Evolutionary conservation across 1,140 invertebrate genomes (phyloP), one percentile per base, ranked within the genome.

Genomic region (Cydia splendana): DNA sequence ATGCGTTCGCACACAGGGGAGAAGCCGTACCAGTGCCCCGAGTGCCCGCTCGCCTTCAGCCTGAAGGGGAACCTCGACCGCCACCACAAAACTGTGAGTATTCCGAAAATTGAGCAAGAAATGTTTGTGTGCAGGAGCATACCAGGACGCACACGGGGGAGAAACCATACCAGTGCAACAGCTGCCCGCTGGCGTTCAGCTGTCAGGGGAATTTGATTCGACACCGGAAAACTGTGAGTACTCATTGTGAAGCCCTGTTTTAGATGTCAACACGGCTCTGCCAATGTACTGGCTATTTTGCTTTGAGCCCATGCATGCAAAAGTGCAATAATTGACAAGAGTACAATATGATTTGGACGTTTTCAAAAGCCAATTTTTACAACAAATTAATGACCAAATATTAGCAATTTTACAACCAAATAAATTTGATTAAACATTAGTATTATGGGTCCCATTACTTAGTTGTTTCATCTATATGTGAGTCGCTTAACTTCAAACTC

Each of bases 11-110:
- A 69, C 28, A 69, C 65, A 13, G 65, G 65, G 4, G 65, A 69
- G 28, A 28, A 34, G 30, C 65, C 65, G 10, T 69, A 69, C 30
- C 65, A 34, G 15, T 71, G 67, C 67, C 5, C 67, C 30, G 30
- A 71, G 13, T 71, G 67, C 18, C 34, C 67, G 12, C 30, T 38
- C n/a, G 67, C 67, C n/a, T 71, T 38, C 67, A 38, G 30, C 34
- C 30, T 71, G 13, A 71, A 71, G n/a, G 67, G 67, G n/a, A 71
- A 38, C 67, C 34, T 71, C 30, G n/a, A 34, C 30, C 30, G 67
- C 7, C 67, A 71, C 67, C 30, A 38, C 30, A 42, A 7, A 42
- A 18, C 30, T 18, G 67, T 71, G 38, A 71, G 67, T 71, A 71
- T 12, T 6, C 20, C n/a, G 4, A 5, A 4, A 48, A n/a, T 12